Conservation (phyloP, 2,888 invertebrate species). For the Aromia moschata region DNA sequence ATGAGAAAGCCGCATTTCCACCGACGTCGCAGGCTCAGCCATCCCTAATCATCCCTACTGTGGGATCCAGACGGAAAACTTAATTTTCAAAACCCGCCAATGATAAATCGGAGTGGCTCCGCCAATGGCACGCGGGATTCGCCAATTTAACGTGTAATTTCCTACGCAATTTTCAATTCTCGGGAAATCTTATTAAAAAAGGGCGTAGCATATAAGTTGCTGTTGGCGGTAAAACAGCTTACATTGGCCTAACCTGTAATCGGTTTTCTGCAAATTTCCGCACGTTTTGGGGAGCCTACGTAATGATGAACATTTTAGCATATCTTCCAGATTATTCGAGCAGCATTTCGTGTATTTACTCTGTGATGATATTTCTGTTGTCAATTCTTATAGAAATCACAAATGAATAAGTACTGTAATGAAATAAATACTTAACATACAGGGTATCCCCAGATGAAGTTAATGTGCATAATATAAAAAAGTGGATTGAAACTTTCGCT, state of each 20-base stretch:
- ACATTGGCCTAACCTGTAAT: slow-evolving; percentile 40
- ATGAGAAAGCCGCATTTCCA: background rate
- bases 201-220: slow-evolving; percentile 50
- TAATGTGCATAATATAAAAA: too few relatives aligned
- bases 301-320: too few relatives aligned
- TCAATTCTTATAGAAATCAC: too few relatives aligned
- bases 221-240: slow-evolving; percentile 38
- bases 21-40: slow-evolving; percentile 4
- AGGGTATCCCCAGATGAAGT: too few relatives aligned
- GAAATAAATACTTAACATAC: too few relatives aligned
- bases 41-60: slow-evolving; percentile 19
- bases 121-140: slow-evolving; percentile 48
- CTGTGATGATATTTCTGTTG: too few relatives aligned
- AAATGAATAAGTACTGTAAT: too few relatives aligned
- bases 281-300: background rate
- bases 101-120: slow-evolving; percentile 42
- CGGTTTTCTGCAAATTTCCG: background rate
- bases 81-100: slow-evolving; percentile 45
- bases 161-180: slow-evolving; percentile 53
- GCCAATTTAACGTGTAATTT: slow-evolving; percentile 55
- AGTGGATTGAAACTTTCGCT: too few relatives aligned
- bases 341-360: too few relatives aligned
- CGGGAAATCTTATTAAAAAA: slow-evolving; percentile 53
- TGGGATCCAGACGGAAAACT: slow-evolving; percentile 19
- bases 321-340: too few relatives aligned